phyloP scores from a whole-genome alignment of 2,113 vertebrate species.

The Sardina pilchardus region DNA sequence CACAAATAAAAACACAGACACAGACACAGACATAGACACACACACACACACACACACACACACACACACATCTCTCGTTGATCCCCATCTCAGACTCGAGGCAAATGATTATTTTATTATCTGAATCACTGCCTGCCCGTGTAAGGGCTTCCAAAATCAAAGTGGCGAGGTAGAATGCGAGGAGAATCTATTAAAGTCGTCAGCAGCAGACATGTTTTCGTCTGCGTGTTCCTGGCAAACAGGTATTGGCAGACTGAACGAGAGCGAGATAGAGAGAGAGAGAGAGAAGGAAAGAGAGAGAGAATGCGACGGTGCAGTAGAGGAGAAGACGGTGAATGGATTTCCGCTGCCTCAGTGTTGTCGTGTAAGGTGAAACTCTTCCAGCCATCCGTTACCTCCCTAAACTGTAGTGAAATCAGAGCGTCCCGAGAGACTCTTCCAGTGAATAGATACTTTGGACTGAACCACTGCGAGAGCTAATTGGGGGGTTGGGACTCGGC shows the following conservation, averaged over 20 bases:
- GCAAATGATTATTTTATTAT: background rate
- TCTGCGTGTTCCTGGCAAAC: background rate
- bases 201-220: background rate
- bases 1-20: background rate
- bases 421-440: constrained; percentile 28
- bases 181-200: background rate
- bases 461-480: constrained; percentile 20
- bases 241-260: background rate
- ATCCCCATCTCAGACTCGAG: background rate
- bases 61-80: background rate
- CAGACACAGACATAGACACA: background rate
- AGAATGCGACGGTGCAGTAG: background rate
- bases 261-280: background rate
- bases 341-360: constrained; percentile 24
- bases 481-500: background rate
- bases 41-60: background rate
- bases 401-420: constrained; percentile 27
- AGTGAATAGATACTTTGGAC: constrained; percentile 38
- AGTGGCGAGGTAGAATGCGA: background rate
- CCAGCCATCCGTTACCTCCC: background rate
- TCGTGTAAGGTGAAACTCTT: constrained; percentile 27
- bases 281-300: background rate
- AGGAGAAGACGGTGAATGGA: background rate
- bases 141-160: background rate
- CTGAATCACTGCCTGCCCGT: background rate